A percentile compares a stretch with the other conserved stretches of the same genome.
Conservation (phyloP, 2,797 vertebrate genomes). For the Chaetodon trifasciatus region DNA sequence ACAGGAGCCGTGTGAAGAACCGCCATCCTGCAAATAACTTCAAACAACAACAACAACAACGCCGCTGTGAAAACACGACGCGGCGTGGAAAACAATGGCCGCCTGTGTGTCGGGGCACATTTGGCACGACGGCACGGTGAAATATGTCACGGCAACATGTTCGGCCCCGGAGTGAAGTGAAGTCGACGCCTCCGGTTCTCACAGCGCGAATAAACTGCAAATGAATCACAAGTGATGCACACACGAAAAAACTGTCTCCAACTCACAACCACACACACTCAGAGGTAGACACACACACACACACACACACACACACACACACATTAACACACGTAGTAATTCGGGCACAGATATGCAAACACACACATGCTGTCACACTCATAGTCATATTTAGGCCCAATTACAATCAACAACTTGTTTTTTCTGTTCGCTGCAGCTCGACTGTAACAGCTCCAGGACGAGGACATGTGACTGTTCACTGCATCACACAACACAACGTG, state of each 20-base stretch:
- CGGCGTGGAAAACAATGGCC: slow-evolving; percentile 43
- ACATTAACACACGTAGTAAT: background rate
- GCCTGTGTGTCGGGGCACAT: slow-evolving; percentile 31
- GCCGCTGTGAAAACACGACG: slow-evolving; percentile 32
- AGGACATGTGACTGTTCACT: background rate
- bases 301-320: background rate
- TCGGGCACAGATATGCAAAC: background rate
- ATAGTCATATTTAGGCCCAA: slow-evolving; percentile 35
- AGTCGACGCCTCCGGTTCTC: slow-evolving; percentile 69
- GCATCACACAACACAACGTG: background rate
- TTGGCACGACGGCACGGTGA: slow-evolving; percentile 55
- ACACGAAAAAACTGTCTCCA: slow-evolving; percentile 21
- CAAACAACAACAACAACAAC: slow-evolving; percentile 18
- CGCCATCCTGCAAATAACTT: slow-evolving; percentile 36
- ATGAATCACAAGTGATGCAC: slow-evolving; percentile 66
- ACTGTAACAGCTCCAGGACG: background rate
- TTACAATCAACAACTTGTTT: slow-evolving; percentile 48
- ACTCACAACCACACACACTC: slow-evolving; percentile 20
- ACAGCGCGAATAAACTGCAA: slow-evolving; percentile 70
- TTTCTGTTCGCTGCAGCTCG: slow-evolving; percentile 16
- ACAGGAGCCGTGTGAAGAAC: background rate
- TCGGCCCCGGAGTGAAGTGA: slow-evolving; percentile 60
- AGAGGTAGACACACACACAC: background rate
- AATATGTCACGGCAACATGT: slow-evolving; percentile 72
- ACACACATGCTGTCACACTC: slow-evolving; percentile 18